Percentiles rank a stretch among this genome's conserved stretches.
These are phyloP conservation scores for Pachymerium ferrugineum DNA, from an alignment of 2,888 invertebrate genomes.

Conservation along the genomic window DNA sequence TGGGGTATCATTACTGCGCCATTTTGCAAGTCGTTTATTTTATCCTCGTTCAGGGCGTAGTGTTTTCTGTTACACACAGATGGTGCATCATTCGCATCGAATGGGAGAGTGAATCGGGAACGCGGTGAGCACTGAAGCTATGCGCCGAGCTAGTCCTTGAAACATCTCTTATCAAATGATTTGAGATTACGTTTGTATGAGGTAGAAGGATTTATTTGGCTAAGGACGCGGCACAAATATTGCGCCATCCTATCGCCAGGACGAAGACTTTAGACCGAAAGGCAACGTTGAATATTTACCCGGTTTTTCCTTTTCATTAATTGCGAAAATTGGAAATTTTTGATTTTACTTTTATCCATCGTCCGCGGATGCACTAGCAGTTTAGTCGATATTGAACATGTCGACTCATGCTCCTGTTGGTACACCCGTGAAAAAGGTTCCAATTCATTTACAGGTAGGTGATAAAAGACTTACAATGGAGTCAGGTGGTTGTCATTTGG, in stretches of 20 bases:
- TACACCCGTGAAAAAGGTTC: slow-evolving; percentile 89
- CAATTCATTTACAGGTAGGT: slow-evolving; percentile 61
- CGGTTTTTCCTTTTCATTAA: no score
- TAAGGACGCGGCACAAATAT: neutral
- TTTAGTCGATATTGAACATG: slow-evolving; percentile 31
- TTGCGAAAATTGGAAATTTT: neutral
- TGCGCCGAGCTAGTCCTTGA: neutral
- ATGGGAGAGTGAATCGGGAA: neutral
- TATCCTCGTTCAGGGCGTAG: slow-evolving; percentile 13
- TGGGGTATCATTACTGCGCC: no score
- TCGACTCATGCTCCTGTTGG: slow-evolving; percentile 43
- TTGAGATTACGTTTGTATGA: no score
- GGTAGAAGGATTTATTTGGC: no score
- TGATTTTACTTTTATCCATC: slow-evolving; percentile 36
- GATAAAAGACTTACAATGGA: neutral
- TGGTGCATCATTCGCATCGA: neutral
- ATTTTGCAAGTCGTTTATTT: neutral
- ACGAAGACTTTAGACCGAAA: no score
- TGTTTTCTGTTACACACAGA: neutral
- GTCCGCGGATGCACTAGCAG: slow-evolving; percentile 30
- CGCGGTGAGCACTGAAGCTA: neutral
- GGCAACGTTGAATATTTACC: no score
- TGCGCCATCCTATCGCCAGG: no score
- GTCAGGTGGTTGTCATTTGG: neutral
- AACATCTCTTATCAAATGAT: no score